Base-by-base conservation (phyloP, 2,888 invertebrate genomes). In the Agrochola macilenta region DNA sequence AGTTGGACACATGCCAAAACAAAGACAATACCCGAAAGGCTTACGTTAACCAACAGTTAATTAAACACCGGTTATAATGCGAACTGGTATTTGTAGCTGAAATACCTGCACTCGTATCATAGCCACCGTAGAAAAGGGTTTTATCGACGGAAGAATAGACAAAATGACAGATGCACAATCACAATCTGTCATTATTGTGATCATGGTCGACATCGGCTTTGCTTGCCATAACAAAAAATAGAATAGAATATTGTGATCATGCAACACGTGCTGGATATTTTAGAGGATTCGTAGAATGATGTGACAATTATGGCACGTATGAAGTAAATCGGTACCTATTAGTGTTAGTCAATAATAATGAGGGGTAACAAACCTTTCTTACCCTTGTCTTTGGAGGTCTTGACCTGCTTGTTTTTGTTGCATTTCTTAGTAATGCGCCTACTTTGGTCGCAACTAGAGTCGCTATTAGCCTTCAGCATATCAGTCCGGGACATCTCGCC, bases 381-480 rank as follows among this genome's bases (percentile, higher is more conserved):
- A 96, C 96, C 96, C 95, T 97, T 97, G 94, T 97, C 97, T 97
- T 97, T 97, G 95, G 97, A 93, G 93, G 97, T 93, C 96, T 98
- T 97, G 91, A 96, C 95, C 93, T 97, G 97, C 91, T 97, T 97
- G 93, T 97, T 97, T 93, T 97, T 97, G 97, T 98, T 99, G 97
- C 99, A 99, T 94, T 98, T 98, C 97, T 98, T 98, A 94, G 98
- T 98, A 89, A 98, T 97, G 91, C 98, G 98, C 94, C 98, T 98
- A 95, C 98, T 98, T 94, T 98, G 97, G 91, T 98, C 98, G 94
- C 99, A 99, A 82, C 98, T 97, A 69, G 98, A 97, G 94, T 98
- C 98, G 93, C 98, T 98, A 93, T 98, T 98, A 74, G 98, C 97
- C 95, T 98, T 99, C 92, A 99, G 96, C 95, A 97, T 98, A 94